Evolutionary conservation across 2,113 vertebrate genomes (phyloP).

Genomic region (Kryptolebias marmoratus): DNA sequence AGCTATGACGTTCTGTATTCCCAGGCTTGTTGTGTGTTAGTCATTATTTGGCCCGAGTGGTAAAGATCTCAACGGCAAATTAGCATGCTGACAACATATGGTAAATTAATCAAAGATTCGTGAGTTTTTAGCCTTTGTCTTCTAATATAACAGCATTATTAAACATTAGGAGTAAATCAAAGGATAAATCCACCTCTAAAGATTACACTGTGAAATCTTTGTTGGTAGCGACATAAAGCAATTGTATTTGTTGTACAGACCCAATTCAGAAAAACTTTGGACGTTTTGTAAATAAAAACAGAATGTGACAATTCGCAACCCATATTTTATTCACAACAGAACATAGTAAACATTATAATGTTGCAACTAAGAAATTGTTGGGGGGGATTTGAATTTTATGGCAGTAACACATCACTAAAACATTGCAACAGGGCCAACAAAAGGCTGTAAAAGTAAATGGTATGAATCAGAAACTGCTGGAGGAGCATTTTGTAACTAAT

Average conservation of each 20-base stretch:
- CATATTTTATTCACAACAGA: no score
- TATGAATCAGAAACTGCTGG: no score
- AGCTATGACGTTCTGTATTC: conserved; percentile 65
- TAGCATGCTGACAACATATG: conserved; percentile 59
- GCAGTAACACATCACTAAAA: no score
- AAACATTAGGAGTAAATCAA: conserved; percentile 4
- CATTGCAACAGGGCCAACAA: no score
- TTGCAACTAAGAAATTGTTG: no score
- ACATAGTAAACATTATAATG: no score
- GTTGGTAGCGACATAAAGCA: conserved; percentile 20
- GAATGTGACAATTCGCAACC: no score
- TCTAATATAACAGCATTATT: neutral
- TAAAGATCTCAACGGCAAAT: conserved; percentile 62
- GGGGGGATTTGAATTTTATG: no score
- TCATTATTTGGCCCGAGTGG: conserved; percentile 56
- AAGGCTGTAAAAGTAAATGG: no score
- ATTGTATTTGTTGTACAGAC: conserved; percentile 30
- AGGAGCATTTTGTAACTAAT: no score
- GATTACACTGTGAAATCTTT: neutral
- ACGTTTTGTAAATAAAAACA: no score
- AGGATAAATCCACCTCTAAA: neutral
- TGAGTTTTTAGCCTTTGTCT: conserved; percentile 1
- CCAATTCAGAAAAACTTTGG: neutral
- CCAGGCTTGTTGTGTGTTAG: conserved; percentile 53
- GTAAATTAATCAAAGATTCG: conserved; percentile 48